Evolutionary conservation across 2,888 invertebrate genomes (phyloP).

Genomic region (Drosophila gaucha): DNA sequence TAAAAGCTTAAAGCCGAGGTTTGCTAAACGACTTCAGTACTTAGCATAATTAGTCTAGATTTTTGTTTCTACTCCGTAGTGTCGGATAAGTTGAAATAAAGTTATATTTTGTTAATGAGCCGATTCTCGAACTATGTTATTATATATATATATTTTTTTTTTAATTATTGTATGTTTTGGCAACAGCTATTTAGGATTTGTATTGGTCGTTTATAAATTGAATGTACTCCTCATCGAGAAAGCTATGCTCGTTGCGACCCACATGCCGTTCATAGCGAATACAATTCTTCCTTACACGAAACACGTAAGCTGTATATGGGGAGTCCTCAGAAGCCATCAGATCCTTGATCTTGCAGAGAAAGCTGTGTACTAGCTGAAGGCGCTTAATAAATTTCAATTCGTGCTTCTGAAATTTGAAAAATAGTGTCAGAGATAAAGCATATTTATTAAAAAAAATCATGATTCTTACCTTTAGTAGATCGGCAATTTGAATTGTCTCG

Average conservation of each 20-base stretch:
- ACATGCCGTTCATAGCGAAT: conserved; percentile 1
- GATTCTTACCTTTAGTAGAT: conserved; percentile 1
- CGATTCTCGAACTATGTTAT: no score
- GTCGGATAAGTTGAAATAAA: no score
- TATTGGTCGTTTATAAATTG: conserved; percentile 10
- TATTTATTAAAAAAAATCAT: background rate
- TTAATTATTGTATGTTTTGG: background rate
- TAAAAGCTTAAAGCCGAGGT: no score
- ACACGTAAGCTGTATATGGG: conserved; percentile 10
- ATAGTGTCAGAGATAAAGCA: background rate
- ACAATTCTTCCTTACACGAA: background rate
- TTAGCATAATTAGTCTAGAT: no score
- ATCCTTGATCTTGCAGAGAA: background rate
- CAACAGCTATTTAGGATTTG: background rate
- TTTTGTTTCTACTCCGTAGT: no score
- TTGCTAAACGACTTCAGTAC: no score
- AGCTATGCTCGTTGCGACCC: conserved; percentile 19
- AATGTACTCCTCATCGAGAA: conserved; percentile 23
- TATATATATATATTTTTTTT: background rate
- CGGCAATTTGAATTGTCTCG: background rate
- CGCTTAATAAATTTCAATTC: background rate
- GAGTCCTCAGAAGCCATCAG: conserved; percentile 6
- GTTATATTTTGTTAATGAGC: no score
- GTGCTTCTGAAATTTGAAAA: background rate
- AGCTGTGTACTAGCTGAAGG: conserved; percentile 3